phyloP scores from a whole-genome alignment of 2,888 invertebrate genomes.

The Acanthosepion esculentum region DNA sequence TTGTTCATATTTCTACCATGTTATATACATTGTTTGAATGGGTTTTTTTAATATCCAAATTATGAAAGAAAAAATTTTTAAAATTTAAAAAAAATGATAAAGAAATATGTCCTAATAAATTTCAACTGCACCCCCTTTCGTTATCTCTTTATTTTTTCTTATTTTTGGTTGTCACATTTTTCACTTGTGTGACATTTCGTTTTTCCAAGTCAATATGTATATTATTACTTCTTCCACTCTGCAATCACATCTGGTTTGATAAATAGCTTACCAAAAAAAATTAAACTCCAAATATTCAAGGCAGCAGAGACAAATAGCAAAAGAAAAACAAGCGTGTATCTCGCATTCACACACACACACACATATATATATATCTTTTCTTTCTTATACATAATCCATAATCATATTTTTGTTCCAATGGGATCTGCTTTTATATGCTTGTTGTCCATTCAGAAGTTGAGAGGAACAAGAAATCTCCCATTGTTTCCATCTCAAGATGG shows the following conservation, averaged over 20 bases:
- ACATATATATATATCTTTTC: background rate
- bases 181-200: background rate
- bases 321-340: background rate
- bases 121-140: background rate
- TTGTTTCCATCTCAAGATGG: background rate
- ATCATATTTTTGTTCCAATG: conserved; percentile 21
- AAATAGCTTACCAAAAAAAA: background rate
- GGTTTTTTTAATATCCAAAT: background rate
- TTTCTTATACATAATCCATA: background rate
- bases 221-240: background rate
- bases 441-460: conserved; percentile 33
- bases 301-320: background rate
- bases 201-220: background rate
- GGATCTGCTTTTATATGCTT: background rate
- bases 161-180: background rate
- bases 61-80: background rate
- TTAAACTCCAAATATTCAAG: background rate
- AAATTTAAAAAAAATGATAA: background rate
- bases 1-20: background rate
- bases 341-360: background rate
- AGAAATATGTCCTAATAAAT: background rate
- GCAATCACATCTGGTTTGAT: background rate
- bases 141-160: background rate
- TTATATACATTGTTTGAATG: background rate
- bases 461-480: conserved; percentile 9